Base-by-base conservation (phyloP, 1,140 invertebrate genomes). In the Musca vetustissima region DNA sequence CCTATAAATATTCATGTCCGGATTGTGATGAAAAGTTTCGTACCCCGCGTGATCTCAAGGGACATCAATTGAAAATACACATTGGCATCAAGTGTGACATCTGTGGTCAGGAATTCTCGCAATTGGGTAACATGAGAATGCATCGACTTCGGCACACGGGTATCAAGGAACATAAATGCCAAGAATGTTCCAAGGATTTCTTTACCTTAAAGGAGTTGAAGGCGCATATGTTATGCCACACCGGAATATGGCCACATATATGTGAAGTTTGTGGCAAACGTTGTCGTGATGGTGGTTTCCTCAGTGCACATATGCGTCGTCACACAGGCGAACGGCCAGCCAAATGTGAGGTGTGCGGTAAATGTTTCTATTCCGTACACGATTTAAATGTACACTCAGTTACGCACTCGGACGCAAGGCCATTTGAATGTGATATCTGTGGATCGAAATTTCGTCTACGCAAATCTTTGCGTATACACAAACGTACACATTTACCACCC, bases 321-420 rank as follows among this genome's bases (percentile, higher is more conserved):
- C 90, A 91, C 73, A 89, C 88, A 0, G 88, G 90, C 2, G 91
- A 93, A 76, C 90, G 92, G 73, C 92, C 92, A 0, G 93, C 92
- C 76, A 86, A 86, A 25, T 93, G 92, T 81, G 70, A 78, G 2
- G 75, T 78, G 0, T 81, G 79, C 61, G 77, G 74, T 52, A 81
- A 81, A 68, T 69, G 75, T 13, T 81, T 81, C 69, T 81, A 76
- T 28, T 76, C 75, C 9, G 73, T 74, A 15, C 75, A 81, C 9
- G 77, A 81, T 71, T 73, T 81, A 64, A 81, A 78, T 17, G 79
- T 81, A 73, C 75, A 85, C 75, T 81, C 76, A 71, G 70, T 81
- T 2, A 85, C 84, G 1, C 85, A 86, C 64, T 84, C 76, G 68
- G 80, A 84, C n/a, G n/a, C n/a, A 71, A 74, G 85, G 7, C 85